Evolutionary conservation across 30 jellyfish, hydroid and myxozoan species (phyloP), one percentile per base, ranked within the genome.

Genomic region (Cassiopea xamachana): DNA sequence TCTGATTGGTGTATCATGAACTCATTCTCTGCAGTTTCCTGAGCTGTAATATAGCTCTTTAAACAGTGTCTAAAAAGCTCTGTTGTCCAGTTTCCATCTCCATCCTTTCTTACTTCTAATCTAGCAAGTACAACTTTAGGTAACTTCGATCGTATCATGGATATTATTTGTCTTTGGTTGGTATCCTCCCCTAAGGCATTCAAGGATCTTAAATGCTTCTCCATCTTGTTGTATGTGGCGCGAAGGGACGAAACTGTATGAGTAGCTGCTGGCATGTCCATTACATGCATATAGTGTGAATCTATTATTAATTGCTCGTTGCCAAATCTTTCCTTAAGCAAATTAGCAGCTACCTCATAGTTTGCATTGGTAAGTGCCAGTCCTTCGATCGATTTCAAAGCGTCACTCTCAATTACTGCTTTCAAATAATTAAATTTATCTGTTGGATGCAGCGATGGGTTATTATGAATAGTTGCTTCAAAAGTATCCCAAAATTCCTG

Each of bases 401-500:
- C 94, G 80, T 87, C 92, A 16, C 60, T 78, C 50, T 60, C 94
- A 44, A 87, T 88, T 58, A 4, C 48, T 14, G 85, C 85, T 69
- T 19, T 3, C 46, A 87, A 55, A 48, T 87, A 87, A 55, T 77
- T 80, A 68, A 78, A 87, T 55, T 87, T 87, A 67, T 80, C 94
- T 78, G 18, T 78, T 13, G 83, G 86, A 3, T 55, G 91, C 46
- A 87, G 83, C 14, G 90, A 81, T 19, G 90, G 19, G 43, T 71
- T 72, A 2, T 39, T 16, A 27, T 70, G 85, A 8, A 84, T 87
- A 14, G 83, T 78, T 12, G 85, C 85, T 51, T 78, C 86, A 87
- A 87, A 87, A n/a, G 43, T 13, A 47, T 60, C 91, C 87, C 94
- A 76, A 64, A 87, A 87, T 44, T 44, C 83, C 67, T 87, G 83